Conservation (phyloP, 2,113 vertebrate genomes). For the Hymenochirus boettgeri region DNA sequence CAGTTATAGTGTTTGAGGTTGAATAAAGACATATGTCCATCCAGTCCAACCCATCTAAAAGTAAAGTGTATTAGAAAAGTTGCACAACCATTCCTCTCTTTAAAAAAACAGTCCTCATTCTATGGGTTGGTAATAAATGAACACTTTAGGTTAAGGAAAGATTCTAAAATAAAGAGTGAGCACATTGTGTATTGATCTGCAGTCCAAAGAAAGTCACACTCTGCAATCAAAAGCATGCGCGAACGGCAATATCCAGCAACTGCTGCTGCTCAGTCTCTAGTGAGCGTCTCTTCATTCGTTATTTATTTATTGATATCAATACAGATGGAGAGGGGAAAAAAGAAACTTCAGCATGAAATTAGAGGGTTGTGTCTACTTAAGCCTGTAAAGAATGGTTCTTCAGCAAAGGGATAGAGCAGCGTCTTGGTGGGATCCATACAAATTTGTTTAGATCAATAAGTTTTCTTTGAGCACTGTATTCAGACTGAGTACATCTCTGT, state of each 20-base stretch:
- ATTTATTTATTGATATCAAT: not conserved
- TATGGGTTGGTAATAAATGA: no score
- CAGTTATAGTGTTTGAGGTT: no score
- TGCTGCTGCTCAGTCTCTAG: not conserved
- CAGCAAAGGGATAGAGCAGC: not conserved
- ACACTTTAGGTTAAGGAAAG: no score
- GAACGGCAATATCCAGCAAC: not conserved
- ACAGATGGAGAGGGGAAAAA: not conserved
- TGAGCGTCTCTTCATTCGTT: not conserved
- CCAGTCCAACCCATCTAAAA: no score
- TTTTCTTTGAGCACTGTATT: not conserved
- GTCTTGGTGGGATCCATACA: conserved; percentile 6
- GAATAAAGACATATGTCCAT: no score
- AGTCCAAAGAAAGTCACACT: not conserved
- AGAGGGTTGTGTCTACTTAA: not conserved
- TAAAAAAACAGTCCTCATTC: no score
- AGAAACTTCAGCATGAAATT: not conserved
- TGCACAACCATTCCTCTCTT: no score
- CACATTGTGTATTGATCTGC: not conserved
- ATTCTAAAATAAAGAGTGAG: not conserved
- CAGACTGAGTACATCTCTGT: not conserved
- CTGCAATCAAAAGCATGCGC: not conserved
- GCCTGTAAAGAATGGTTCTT: not conserved
- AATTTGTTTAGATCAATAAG: conserved; percentile 20
- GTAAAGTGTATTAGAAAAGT: no score